Evolutionary conservation across 2,797 vertebrate genomes (phyloP).

Genomic region (Schizopygopsis malacanthus): DNA sequence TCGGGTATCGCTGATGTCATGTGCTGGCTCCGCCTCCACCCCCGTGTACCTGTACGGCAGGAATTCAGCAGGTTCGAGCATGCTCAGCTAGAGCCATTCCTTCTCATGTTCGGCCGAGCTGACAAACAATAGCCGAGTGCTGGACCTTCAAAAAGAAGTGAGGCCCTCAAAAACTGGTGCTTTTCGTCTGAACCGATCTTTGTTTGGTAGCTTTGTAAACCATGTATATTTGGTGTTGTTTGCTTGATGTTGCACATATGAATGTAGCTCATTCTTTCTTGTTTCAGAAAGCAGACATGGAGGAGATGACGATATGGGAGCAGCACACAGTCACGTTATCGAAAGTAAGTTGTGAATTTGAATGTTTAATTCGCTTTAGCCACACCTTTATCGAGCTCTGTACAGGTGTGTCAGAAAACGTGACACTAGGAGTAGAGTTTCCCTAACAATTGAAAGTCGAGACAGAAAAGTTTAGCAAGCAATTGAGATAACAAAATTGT

Average conservation of each 20-base stretch:
- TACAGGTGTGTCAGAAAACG: constrained; percentile 4
- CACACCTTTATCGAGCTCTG: constrained; percentile 8
- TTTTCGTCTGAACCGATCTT: not conserved
- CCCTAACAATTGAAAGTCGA: constrained; percentile 7
- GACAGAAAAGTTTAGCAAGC: constrained; percentile 8
- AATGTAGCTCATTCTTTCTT: constrained; percentile 2
- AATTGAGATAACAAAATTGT: constrained; percentile 3
- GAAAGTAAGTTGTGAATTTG: constrained; percentile 79
- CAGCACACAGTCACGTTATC: constrained; percentile 89
- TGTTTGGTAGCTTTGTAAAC: not conserved
- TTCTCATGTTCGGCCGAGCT: constrained; percentile 27
- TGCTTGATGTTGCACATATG: not conserved
- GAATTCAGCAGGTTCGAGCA: constrained; percentile 77
- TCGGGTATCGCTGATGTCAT: constrained; percentile 43
- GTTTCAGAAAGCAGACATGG: constrained; percentile 85
- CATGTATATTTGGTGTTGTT: not conserved
- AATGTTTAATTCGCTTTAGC: not conserved
- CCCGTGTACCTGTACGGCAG: constrained; percentile 76
- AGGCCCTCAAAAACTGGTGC: not conserved
- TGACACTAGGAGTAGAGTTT: constrained; percentile 28
- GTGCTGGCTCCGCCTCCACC: constrained; percentile 64
- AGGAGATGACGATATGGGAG: constrained; percentile 96
- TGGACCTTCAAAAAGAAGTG: constrained; percentile 6
- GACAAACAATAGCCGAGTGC: constrained; percentile 38
- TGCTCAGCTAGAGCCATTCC: constrained; percentile 62